Evolutionary conservation across 2,797 vertebrate genomes (phyloP).

Genomic region (Falco biarmicus): DNA sequence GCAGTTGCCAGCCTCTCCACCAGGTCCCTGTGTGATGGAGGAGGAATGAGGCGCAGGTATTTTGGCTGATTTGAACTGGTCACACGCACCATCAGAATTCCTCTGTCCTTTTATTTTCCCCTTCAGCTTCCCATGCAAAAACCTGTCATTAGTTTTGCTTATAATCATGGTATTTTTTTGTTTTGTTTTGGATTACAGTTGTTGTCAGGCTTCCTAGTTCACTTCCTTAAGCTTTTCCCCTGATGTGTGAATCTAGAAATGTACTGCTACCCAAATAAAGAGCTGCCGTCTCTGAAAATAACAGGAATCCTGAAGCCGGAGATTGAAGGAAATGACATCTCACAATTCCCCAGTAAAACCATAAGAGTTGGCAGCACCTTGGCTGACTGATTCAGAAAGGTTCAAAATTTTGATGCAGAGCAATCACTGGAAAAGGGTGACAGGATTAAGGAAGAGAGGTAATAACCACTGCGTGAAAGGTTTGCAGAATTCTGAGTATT

Average conservation of each 20-base stretch:
- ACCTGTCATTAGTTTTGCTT: neutral
- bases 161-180: neutral
- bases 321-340: neutral
- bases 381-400: neutral
- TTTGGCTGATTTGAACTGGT: neutral
- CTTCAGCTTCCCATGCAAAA: neutral
- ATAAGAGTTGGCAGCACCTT: neutral
- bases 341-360: neutral
- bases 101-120: neutral
- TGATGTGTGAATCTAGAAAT: neutral
- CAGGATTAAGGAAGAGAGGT: neutral
- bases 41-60: accelerated
- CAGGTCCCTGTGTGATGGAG: neutral
- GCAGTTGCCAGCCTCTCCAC: neutral
- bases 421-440: neutral
- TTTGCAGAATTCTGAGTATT: neutral
- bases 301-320: neutral
- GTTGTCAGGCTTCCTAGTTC: neutral
- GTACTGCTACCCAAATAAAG: neutral
- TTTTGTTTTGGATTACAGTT: neutral
- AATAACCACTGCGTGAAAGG: neutral
- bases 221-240: neutral
- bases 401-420: neutral
- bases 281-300: neutral
- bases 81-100: neutral